Evolutionary conservation across 2,113 vertebrate species (phyloP).

Genomic region (Neofelis nebulosa): DNA sequence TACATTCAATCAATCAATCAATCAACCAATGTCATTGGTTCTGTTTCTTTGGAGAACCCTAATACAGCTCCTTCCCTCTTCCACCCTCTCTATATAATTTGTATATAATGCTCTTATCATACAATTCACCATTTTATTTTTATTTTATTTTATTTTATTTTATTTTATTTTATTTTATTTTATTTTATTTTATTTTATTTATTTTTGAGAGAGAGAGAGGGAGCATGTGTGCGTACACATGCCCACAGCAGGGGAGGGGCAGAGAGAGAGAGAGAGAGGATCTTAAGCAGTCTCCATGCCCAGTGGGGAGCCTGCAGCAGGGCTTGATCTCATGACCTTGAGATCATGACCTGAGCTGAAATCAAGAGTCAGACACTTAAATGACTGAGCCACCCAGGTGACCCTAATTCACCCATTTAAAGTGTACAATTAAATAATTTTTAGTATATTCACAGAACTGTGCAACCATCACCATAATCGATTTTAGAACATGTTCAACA

Average conservation of each 20-base stretch:
- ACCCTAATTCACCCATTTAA: neutral
- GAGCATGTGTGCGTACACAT: no score
- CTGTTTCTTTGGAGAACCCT: neutral
- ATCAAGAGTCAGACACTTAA: no score
- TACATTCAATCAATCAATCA: neutral
- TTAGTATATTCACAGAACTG: neutral
- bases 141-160: no score
- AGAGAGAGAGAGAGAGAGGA: no score
- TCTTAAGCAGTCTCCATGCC: no score
- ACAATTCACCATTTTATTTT: neutral
- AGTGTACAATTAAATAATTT: neutral
- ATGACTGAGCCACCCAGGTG: no score
- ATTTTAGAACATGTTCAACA: neutral
- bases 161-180: no score
- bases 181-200: neutral
- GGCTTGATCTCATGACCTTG: no score
- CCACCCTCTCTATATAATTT: neutral
- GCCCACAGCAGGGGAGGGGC: no score
- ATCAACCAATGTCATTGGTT: neutral
- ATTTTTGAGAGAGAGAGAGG: no score
- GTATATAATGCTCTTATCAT: neutral
- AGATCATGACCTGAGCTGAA: no score
- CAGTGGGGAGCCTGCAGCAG: no score
- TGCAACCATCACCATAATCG: neutral
- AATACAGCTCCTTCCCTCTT: neutral